Base-by-base conservation (phyloP, 1,140 invertebrate genomes). In the Trypoxylus dichotomus region DNA sequence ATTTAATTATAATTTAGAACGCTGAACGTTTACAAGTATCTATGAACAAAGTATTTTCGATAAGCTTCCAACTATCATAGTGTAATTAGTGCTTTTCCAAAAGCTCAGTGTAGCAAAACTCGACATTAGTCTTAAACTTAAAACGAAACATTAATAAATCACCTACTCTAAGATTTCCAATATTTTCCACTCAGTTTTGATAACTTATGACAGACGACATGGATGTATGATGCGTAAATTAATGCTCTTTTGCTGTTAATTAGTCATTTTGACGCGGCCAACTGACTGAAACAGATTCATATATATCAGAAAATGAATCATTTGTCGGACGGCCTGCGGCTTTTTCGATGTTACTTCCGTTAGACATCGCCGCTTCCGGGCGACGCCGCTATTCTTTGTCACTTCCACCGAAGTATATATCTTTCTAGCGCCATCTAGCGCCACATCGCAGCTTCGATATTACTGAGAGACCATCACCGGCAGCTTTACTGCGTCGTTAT, bases 251-350 rank as follows among this genome's bases (percentile, higher is more conserved):
- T 15, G 41, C 41, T 37, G 72, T 74, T 74, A 74, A 74, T 74
- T 74, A 74, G 72, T 74, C 41, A 74, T 74, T 74, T 41, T 74
- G 72, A 74, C 72, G 72, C 41, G 72, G 29, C 72, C 29, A 74
- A 74, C 72, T 74, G 60, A 74, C 74, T 32, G 74, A 27, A 76
- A 76, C 74, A 76, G 74, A 76, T 76, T 76, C 42, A 76, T 74
- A 74, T 76, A 60, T 29, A 42, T 76, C 74, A 43, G 42, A 58
- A 43, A 76, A 76, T 76, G 74, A 76, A 60, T 58, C 74, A 76
- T 76, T 76, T 54, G 74, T 76, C 42, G 19, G 74, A 24, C 74
- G 24, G 74, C 74, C 74, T 60, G 74, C 32, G 74, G 74, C 54
- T 76, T 76, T 76, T 60, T 54, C 74, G 74, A 47, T 43, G 74